phyloP scores from a whole-genome alignment of 2,797 vertebrate genomes.

The Chromis chromis region DNA sequence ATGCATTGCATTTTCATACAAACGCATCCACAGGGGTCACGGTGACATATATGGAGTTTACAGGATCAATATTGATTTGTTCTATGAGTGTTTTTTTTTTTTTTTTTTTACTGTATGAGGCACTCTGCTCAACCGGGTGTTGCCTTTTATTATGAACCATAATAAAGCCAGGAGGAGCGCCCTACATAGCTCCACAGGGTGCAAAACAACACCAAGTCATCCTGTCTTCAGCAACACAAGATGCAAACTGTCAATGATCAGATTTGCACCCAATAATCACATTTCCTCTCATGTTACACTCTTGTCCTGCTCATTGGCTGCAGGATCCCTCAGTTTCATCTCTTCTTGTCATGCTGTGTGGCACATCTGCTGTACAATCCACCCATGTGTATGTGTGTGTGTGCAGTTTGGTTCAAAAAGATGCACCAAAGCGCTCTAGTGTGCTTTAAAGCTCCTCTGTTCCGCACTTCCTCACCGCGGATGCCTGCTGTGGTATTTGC shows the following conservation, averaged over 20 bases:
- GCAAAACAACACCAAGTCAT: not conserved
- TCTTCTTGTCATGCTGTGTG: slow-evolving; percentile 9
- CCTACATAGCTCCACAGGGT: not conserved
- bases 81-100: not conserved
- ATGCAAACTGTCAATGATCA: no score
- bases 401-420: slow-evolving; percentile 20
- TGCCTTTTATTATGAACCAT: slow-evolving; percentile 23
- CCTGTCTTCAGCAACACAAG: not conserved
- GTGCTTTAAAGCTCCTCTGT: not conserved
- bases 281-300: slow-evolving; percentile 46
- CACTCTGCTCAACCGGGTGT: slow-evolving; percentile 23
- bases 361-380: slow-evolving; percentile 1
- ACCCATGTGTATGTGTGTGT: no score
- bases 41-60: slow-evolving; percentile 5
- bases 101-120: slow-evolving; percentile 1
- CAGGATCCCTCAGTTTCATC: slow-evolving; percentile 35
- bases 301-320: slow-evolving; percentile 13
- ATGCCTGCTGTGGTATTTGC: slow-evolving; percentile 18
- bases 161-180: slow-evolving; percentile 35
- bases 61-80: not conserved
- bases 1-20: not conserved
- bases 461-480: slow-evolving; percentile 8
- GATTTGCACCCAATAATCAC: slow-evolving; percentile 1
- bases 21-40: slow-evolving; percentile 5
- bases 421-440: slow-evolving; percentile 6